Percentiles rank a stretch among this genome's conserved stretches.
These are phyloP conservation scores for Struthio camelus DNA, from an alignment of 2,113 vertebrate species.

Conservation along the genomic window DNA sequence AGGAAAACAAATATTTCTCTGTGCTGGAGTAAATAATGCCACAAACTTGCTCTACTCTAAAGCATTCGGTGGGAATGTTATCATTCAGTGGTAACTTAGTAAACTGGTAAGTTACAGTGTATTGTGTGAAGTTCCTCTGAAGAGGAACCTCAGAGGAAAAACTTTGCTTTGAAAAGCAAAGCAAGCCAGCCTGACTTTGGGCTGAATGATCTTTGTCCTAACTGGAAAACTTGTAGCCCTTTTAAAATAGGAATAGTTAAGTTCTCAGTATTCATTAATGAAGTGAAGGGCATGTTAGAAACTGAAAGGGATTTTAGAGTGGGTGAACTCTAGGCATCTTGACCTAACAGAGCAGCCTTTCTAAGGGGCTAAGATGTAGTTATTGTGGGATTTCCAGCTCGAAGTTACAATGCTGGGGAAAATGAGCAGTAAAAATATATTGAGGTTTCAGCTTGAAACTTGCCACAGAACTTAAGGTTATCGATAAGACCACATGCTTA, in stretches of 20 bases:
- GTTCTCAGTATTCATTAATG: neutral
- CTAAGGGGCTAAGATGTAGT: neutral
- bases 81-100: neutral
- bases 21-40: neutral
- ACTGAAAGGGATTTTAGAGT: neutral
- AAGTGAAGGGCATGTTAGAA: neutral
- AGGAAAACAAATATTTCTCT: neutral
- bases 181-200: neutral
- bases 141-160: neutral
- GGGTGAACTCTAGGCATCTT: neutral
- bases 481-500: neutral
- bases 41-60: neutral
- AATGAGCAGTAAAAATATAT: neutral
- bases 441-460: neutral
- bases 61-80: neutral
- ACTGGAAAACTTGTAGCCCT: neutral
- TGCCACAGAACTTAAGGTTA: neutral
- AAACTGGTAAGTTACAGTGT: rapidly evolving
- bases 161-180: neutral
- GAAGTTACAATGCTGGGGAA: neutral
- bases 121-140: neutral
- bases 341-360: neutral
- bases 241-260: neutral
- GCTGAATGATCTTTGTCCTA: neutral
- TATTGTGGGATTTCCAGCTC: neutral